A percentile compares a stretch with the other conserved stretches of the same genome.
Evolutionary conservation across 2,797 vertebrate genomes (phyloP).

Genomic region (Sebastes taczanowskii): DNA sequence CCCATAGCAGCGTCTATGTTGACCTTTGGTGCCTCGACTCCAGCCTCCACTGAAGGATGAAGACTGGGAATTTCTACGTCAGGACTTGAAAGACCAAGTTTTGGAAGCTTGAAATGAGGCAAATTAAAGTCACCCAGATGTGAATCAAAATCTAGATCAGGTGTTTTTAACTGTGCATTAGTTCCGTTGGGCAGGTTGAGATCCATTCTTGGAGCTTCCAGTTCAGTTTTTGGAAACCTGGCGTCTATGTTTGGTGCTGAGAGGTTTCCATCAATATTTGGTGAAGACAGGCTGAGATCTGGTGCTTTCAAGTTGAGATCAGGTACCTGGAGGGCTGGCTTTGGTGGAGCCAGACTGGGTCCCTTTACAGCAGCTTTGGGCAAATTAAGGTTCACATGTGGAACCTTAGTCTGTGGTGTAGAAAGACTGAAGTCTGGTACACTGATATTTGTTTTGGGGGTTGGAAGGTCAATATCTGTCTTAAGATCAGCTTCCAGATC

Average conservation of each 20-base stretch:
- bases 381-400: slow-evolving; percentile 36
- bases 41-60: slow-evolving; percentile 38
- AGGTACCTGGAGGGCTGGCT: slow-evolving; percentile 9
- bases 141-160: slow-evolving; percentile 57
- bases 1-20: background rate
- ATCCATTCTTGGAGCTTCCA: slow-evolving; percentile 47
- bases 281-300: slow-evolving; percentile 53
- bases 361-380: slow-evolving; percentile 45
- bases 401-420: slow-evolving; percentile 13
- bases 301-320: slow-evolving; percentile 37
- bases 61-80: slow-evolving; percentile 42
- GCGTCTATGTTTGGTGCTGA: slow-evolving; percentile 46
- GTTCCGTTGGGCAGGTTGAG: slow-evolving; percentile 26
- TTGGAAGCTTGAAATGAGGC: slow-evolving; percentile 66
- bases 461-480: slow-evolving; percentile 22
- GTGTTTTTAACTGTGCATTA: slow-evolving; percentile 54
- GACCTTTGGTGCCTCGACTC: slow-evolving; percentile 41
- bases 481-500: slow-evolving; percentile 39
- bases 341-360: slow-evolving; percentile 28
- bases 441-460: slow-evolving; percentile 27
- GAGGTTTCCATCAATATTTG: slow-evolving; percentile 48
- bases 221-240: slow-evolving; percentile 49
- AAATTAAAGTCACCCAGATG: slow-evolving; percentile 64
- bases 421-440: slow-evolving; percentile 37
- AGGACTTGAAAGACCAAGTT: slow-evolving; percentile 48